Percentiles rank a stretch among this genome's conserved stretches.
Evolutionary conservation across 53 echinoderm and acorn worm genomes (phyloP).

Genomic region (Holothuria leucospilota): DNA sequence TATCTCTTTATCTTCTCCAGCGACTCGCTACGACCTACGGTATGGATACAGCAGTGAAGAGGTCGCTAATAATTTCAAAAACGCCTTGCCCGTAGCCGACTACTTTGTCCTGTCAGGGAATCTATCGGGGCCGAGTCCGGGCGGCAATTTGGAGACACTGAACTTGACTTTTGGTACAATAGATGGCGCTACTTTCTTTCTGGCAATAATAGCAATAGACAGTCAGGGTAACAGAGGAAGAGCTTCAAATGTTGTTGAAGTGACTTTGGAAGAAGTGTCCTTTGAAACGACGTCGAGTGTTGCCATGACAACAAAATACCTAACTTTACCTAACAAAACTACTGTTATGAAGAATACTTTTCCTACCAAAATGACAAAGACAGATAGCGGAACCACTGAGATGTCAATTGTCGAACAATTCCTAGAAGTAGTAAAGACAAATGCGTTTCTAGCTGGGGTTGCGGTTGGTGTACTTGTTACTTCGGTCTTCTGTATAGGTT

Average conservation of each 20-base stretch:
- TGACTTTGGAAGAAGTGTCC: not conserved
- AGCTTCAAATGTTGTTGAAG: not conserved
- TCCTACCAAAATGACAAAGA: not conserved
- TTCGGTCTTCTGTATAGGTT: no score
- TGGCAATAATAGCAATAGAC: not conserved
- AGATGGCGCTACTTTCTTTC: not conserved
- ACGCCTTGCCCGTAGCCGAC: not conserved
- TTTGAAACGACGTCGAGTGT: not conserved
- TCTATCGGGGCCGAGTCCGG: not conserved
- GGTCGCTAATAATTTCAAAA: not conserved
- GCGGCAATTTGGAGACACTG: not conserved
- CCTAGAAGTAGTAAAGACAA: no score
- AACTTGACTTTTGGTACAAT: not conserved
- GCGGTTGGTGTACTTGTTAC: no score
- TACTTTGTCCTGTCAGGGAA: not conserved
- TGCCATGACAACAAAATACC: not conserved
- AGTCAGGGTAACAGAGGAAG: not conserved
- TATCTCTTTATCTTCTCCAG: not conserved
- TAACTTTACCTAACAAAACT: not conserved
- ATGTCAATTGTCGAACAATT: not conserved
- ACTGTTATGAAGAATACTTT: not conserved
- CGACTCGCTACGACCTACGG: not conserved
- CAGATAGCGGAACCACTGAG: not conserved
- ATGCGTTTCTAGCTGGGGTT: no score
- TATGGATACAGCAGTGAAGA: not conserved